These are phyloP conservation scores for Gastracanthus pulcherrimus DNA, from an alignment of 2,888 invertebrate genomes.

Conservation along the genomic window DNA sequence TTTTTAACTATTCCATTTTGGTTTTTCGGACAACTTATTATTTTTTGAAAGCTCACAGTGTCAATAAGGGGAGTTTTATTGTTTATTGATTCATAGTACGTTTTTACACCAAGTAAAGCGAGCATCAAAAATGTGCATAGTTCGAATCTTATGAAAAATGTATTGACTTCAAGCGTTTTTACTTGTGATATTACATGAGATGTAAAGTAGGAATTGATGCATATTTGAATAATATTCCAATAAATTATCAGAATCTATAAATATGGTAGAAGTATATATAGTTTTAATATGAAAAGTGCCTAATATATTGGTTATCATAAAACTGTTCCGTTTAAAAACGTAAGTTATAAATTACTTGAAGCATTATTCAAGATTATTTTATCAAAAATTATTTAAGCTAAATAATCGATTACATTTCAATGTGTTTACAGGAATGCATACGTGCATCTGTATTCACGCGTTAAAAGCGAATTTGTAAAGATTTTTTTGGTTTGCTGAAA, in stretches of 20 bases:
- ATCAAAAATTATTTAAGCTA: too few relatives aligned
- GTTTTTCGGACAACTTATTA: too few relatives aligned
- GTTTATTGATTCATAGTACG: not conserved
- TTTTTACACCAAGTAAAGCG: not conserved
- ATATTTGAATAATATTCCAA: not conserved
- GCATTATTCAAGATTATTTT: too few relatives aligned
- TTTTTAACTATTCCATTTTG: too few relatives aligned
- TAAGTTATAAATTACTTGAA: too few relatives aligned
- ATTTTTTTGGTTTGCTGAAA: too few relatives aligned
- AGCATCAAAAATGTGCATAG: conserved; percentile 17
- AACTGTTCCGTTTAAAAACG: too few relatives aligned
- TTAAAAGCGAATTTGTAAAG: too few relatives aligned
- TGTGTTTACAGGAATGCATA: too few relatives aligned
- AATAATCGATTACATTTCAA: too few relatives aligned
- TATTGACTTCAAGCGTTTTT: conserved; percentile 6
- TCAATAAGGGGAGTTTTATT: not conserved
- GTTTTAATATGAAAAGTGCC: not conserved
- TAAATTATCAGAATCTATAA: not conserved
- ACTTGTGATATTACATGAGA: not conserved
- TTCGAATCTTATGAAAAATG: conserved; percentile 28
- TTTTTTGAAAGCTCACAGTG: not conserved
- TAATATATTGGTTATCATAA: too few relatives aligned
- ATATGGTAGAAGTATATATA: not conserved
- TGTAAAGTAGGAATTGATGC: not conserved
- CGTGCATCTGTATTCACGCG: too few relatives aligned